Conservation (phyloP, 2,113 vertebrate species). For the Chamaetylas fuelleborni region DNA sequence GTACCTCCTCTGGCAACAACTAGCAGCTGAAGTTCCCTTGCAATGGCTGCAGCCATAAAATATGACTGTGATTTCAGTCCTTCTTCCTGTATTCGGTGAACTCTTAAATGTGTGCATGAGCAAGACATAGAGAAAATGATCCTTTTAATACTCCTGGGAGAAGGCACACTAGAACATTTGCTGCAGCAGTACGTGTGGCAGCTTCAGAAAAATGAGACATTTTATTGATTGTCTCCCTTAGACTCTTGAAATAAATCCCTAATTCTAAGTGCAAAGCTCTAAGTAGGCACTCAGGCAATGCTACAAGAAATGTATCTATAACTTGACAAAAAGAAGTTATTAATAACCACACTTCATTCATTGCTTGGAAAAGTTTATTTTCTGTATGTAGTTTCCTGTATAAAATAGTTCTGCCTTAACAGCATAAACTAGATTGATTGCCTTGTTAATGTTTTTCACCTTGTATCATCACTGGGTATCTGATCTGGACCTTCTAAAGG, state of each 20-base stretch:
- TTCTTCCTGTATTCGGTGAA: neutral
- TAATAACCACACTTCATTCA: neutral
- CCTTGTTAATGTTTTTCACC: neutral
- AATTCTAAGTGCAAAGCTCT: neutral
- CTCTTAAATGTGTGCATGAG: neutral
- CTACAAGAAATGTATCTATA: neutral
- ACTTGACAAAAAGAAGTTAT: neutral
- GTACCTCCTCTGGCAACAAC: neutral
- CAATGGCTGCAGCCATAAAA: neutral
- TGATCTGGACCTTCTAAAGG: neutral
- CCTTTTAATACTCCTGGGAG: neutral
- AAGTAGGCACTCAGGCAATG: neutral
- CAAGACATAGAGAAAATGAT: neutral
- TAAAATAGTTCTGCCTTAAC: neutral
- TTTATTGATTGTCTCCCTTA: neutral
- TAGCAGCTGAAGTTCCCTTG: fast-evolving
- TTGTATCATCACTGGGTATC: neutral
- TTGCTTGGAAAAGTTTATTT: neutral
- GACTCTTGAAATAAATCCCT: neutral
- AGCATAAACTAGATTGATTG: neutral
- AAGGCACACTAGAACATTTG: neutral
- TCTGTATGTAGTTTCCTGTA: neutral
- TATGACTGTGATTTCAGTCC: neutral
- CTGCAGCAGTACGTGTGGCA: neutral
- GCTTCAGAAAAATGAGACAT: neutral